Percentiles rank a stretch among this genome's conserved stretches.
These are phyloP conservation scores for Otus sunia DNA, from an alignment of 2,113 vertebrate genomes.

Conservation along the genomic window DNA sequence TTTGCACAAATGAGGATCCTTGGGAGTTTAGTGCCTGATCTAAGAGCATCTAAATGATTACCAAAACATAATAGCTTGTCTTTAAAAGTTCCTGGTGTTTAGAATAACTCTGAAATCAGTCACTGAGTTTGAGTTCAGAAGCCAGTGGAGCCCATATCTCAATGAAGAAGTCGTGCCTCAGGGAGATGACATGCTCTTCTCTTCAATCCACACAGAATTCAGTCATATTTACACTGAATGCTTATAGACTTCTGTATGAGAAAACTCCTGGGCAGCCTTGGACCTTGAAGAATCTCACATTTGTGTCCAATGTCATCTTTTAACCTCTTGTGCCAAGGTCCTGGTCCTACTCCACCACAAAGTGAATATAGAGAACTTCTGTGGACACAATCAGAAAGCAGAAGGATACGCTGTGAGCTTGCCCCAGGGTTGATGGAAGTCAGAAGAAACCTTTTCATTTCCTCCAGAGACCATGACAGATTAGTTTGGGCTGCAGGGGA, in stretches of 20 bases:
- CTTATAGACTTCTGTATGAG: accelerated
- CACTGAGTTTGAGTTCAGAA: background rate
- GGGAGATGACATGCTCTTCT: background rate
- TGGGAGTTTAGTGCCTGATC: background rate
- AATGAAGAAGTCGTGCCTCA: background rate
- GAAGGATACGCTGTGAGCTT: background rate
- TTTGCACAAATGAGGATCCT: background rate
- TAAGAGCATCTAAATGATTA: background rate
- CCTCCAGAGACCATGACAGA: too few relatives aligned
- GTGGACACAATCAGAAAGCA: background rate
- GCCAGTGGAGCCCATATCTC: background rate
- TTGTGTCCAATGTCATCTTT: background rate
- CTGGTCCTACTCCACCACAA: accelerated
- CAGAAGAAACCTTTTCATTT: background rate
- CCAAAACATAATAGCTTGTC: background rate
- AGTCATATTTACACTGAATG: background rate
- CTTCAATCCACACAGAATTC: background rate
- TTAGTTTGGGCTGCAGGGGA: accelerated
- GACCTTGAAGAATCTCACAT: background rate
- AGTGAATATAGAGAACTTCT: background rate
- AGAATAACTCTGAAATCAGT: background rate
- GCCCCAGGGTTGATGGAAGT: background rate
- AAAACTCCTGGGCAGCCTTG: background rate
- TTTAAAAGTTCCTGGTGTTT: background rate
- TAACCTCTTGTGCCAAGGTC: background rate